phyloP scores from a whole-genome alignment of 2,113 vertebrate species.

The Morone saxatilis region DNA sequence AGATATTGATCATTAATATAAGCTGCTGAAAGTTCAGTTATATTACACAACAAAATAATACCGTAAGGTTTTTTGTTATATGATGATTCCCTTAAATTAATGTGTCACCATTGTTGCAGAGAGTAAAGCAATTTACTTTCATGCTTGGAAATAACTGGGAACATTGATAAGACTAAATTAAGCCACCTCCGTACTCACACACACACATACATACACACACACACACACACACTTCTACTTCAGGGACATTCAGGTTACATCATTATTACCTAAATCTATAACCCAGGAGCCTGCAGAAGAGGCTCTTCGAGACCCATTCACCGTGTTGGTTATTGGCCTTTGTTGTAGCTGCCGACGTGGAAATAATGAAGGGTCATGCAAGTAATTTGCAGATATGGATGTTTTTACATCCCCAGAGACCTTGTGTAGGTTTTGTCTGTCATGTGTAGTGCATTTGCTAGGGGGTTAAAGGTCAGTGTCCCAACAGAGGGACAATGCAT shows the following conservation, averaged over 20 bases:
- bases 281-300: slow-evolving; percentile 5
- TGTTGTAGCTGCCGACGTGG: not conserved
- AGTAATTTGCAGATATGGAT: slow-evolving; percentile 17
- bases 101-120: slow-evolving; percentile 1
- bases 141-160: slow-evolving; percentile 10
- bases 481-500: not conserved
- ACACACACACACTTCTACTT: not conserved
- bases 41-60: not conserved
- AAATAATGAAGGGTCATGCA: slow-evolving; percentile 16
- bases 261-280: slow-evolving; percentile 30
- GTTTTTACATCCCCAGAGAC: slow-evolving; percentile 19
- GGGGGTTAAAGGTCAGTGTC: slow-evolving; percentile 18
- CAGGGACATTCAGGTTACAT: slow-evolving; percentile 47
- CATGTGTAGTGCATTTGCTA: not conserved
- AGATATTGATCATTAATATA: not conserved
- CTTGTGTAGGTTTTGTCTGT: not conserved
- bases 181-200: not conserved
- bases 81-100: slow-evolving; percentile 13
- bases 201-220: not conserved
- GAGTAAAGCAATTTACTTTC: slow-evolving; percentile 14
- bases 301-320: slow-evolving; percentile 1
- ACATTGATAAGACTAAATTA: slow-evolving; percentile 35
- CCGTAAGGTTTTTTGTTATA: not conserved
- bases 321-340: slow-evolving; percentile 20
- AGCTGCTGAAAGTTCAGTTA: not conserved